Base-by-base conservation (phyloP, 1,140 invertebrate genomes). In the Phocides pigmalion region DNA sequence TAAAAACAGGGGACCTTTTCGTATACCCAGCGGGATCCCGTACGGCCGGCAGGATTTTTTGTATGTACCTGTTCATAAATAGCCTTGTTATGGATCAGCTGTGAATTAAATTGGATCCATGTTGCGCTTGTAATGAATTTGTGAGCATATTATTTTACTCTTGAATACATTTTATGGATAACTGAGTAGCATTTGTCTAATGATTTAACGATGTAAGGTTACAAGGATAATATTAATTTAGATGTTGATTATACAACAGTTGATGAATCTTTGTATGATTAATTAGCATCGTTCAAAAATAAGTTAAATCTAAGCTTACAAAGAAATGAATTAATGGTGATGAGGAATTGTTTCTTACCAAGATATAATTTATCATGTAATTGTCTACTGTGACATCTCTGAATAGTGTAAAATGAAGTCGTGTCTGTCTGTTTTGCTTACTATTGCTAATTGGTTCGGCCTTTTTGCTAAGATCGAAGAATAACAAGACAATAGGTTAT, bases 41-140 rank as follows among this genome's bases (percentile, higher is more conserved):
- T 61, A 61, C 46, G 61, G 58, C 69, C 68, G 68, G 39, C 62
- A 69, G 65, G 69, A 68, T 74, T 82, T 75, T 81, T 82, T 83
- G 73, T 74, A 74, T 62, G 64, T 59, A 65, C 69, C 68, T 74
- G 54, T 66, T 72, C 72, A 68, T 77, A 77, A 78, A 76, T 78
- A 79, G 75, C 66, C 72, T 79, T 66, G 72, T 78, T 80, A 76
- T 74, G 39, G 53, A 58, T 82, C 80, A 85, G 76, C 82, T 89
- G 86, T 86, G 86, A 84, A 82, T 83, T 62, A 78, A 84, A 89
- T 89, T 87, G 84, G 79, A 73, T 75, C 84, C 84, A 73, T 76
- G 84, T 81, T 62, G 82, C 46, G 78, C 67, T 71, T 64, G 65
- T 87, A 84, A 87, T 85, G 82, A 84, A 84, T 87, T 81, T 82